Percentiles rank a stretch among this genome's conserved stretches.
Conservation (phyloP, 2,888 invertebrate species). For the Mellilla xanthometata region DNA sequence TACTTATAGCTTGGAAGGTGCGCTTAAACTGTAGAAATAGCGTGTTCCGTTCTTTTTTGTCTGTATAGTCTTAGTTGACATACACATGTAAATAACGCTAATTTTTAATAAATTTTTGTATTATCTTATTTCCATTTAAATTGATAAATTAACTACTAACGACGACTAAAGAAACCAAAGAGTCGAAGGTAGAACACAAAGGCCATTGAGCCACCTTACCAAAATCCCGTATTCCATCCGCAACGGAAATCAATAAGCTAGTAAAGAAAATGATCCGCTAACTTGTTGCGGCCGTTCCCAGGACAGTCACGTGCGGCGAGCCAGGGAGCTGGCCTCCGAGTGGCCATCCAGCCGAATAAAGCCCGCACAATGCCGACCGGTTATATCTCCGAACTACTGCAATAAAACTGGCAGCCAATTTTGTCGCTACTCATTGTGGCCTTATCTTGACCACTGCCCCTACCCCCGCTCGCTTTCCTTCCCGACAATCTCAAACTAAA, state of each 20-base stretch:
- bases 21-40: too few species aligned
- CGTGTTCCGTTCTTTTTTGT: too few species aligned
- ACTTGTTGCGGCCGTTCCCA: constrained; percentile 19
- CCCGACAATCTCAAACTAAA: not conserved
- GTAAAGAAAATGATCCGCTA: constrained; percentile 22
- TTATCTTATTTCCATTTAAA: too few species aligned
- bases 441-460: constrained; percentile 31
- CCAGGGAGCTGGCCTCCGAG: constrained; percentile 11
- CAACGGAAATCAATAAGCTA: constrained; percentile 19
- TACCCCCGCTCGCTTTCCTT: constrained; percentile 4
- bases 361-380: constrained; percentile 13
- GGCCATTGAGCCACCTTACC: too few species aligned
- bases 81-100: too few species aligned
- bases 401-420: constrained; percentile 32
- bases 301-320: constrained; percentile 15
- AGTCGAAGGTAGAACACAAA: too few species aligned
- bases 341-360: constrained; percentile 7
- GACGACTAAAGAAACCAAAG: too few species aligned
- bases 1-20: too few species aligned
- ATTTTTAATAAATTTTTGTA: too few species aligned
- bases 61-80: too few species aligned
- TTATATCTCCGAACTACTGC: constrained; percentile 23
- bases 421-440: constrained; percentile 32
- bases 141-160: too few species aligned
- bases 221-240: constrained; percentile 3